Evolutionary conservation across 2,113 vertebrate species (phyloP), one percentile per base, ranked within the genome.

Genomic region (Malurus elegans): DNA sequence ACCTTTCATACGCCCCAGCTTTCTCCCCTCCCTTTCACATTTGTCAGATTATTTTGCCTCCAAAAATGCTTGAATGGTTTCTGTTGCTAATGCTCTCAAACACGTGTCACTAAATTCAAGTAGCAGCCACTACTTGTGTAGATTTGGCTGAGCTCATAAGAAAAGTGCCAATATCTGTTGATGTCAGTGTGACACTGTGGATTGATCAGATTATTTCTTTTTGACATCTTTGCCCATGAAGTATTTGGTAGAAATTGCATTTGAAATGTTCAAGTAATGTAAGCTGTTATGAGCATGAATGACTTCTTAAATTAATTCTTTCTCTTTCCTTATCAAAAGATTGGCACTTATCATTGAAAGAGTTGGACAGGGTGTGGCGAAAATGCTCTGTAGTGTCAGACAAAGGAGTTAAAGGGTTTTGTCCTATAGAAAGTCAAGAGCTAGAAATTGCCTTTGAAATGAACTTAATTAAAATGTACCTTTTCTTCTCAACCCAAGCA

Each of bases 181-280:
- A 38, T 89, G 54, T 45, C 53, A 53, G 48, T 36, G 44, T 26
- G 40, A 47, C 25, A 11, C 21, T 61, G 21, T 72, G 44, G 24
- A 64, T 93, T 88, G 36, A 60, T 82, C 74, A 56, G 38, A 40
- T 74, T 60, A 29, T 86, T 96, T 79, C 31, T 40, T 81, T 87
- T 57, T 85, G 62, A 53, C 7, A 8, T 48, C 15, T 94, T 90
- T 72, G 67, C 36, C 26, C 3, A 0, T 65, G 10, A 60, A n/a
- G 12, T n/a, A 29, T 38, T 40, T 1, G 2, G 28, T 14, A 57
- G n/a, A 69, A 62, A 36, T 58, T 57, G 40, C 66, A 25, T 71
- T 83, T 76, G 45, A 92, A 79, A 48, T 69, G 61, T 18, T 88
- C 40, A 56, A 60, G 29, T 54, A 64, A 28, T 82, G 34, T 62